A percentile compares a stretch with the other conserved stretches of the same genome.
These are phyloP conservation scores for Balaeniceps rex DNA, from an alignment of 2,113 vertebrate species.

Conservation along the genomic window DNA sequence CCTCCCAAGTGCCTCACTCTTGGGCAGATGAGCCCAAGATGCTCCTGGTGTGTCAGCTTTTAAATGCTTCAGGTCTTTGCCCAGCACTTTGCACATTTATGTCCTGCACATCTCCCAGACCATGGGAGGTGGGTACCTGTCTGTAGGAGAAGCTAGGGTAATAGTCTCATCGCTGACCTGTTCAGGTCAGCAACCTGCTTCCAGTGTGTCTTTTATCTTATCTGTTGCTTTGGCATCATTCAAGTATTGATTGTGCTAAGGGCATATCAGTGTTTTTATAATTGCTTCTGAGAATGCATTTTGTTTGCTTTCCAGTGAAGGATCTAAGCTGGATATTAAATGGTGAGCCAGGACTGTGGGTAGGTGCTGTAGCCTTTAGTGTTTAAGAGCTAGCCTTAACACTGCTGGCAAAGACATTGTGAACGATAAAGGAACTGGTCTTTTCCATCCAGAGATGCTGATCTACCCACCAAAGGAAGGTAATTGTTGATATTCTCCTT, in stretches of 20 bases:
- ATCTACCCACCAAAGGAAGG: background rate
- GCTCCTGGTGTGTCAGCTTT: background rate
- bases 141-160: background rate
- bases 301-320: background rate
- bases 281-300: background rate
- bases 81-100: background rate
- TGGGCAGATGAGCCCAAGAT: too few species aligned
- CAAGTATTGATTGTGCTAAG: background rate
- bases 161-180: background rate
- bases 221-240: background rate
- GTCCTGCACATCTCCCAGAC: background rate
- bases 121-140: background rate
- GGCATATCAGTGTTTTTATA: background rate
- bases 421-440: background rate
- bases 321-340: background rate
- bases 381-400: background rate
- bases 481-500: background rate
- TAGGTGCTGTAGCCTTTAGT: background rate
- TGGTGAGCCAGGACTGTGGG: background rate
- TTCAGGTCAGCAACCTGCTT: background rate
- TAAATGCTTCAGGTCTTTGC: background rate
- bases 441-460: background rate
- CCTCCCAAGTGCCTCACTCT: background rate
- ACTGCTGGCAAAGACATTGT: background rate
- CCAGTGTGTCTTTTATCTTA: background rate